These are phyloP conservation scores for Mustelus asterias DNA, from an alignment of 2,113 vertebrate genomes.

Conservation along the genomic window DNA sequence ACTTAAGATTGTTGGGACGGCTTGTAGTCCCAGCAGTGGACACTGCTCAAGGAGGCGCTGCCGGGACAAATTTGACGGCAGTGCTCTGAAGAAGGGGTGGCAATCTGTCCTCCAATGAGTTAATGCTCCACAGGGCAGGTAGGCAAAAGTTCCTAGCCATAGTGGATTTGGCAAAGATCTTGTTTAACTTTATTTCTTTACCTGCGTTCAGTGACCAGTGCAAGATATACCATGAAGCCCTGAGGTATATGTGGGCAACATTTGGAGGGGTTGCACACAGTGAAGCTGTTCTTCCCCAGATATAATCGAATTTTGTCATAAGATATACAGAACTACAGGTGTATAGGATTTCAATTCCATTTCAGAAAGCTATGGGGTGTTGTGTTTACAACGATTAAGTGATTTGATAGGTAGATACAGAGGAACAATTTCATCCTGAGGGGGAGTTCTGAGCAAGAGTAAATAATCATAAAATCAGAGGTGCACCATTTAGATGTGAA, in stretches of 20 bases:
- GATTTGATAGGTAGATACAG: background rate
- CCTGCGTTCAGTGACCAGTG: background rate
- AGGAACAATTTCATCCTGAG: background rate
- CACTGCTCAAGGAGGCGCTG: too few relatives aligned
- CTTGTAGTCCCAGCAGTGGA: too few relatives aligned
- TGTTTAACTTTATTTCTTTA: background rate
- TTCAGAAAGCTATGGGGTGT: background rate
- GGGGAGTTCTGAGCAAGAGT: background rate
- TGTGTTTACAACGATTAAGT: background rate
- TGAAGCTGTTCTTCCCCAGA: background rate
- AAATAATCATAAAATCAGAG: background rate
- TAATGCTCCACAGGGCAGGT: too few relatives aligned
- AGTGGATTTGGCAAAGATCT: background rate
- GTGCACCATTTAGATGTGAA: background rate
- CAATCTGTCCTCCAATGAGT: too few relatives aligned
- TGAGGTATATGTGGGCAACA: background rate
- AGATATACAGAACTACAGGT: background rate
- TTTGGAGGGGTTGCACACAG: background rate
- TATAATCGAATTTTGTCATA: background rate
- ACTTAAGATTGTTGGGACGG: too few relatives aligned
- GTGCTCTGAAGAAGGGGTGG: too few relatives aligned
- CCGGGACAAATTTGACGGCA: too few relatives aligned
- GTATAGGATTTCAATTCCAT: background rate
- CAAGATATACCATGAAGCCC: background rate
- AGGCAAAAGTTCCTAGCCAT: background rate